Evolutionary conservation across 2,888 invertebrate species (phyloP), one percentile per base, ranked within the genome.

Genomic region (Drosophila ustulata): DNA sequence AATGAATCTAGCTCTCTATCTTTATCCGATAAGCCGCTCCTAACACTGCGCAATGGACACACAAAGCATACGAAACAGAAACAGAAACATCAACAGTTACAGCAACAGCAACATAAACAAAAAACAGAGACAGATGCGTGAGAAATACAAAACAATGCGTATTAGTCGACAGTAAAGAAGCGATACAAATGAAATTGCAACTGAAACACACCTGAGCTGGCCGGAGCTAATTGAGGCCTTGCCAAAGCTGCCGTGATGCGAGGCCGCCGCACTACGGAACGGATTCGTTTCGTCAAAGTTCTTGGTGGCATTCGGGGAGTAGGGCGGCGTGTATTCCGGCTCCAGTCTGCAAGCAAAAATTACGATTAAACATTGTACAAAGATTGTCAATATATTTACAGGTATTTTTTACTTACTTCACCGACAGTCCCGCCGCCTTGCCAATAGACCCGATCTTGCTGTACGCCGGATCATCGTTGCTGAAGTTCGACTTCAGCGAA

Each of bases 1-100:
- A 97, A 93, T 78, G 95, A 95, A 92, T 97, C 97, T 80, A 97
- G 92, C 90, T 94, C 94, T 89, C 90, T 92, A 90, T 94, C 94
- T 94, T 91, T 95, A 93, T 84, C 94, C 93, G 92, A 92, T 71
- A 92, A 91, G 88, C 92, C 91, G 90, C 92, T 93, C 89, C 92
- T 93, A 88, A 92, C 92, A 91, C 92, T 93, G 91, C 68, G 72
- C 80, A 82, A 78, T 66, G 81, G 6, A 78, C 66, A 84, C 65
- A 81, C 67, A 50, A 34, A 50, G 32, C 13, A 28, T 41, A 41
- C 13, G 8, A 25, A 75, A 37, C 30, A 47, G 25, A 56, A 37
- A 58, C 11, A 50, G 32, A 50, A 23, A 18, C 18, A 18, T 18
- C 18, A 18, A 18, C 18, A 18, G 18, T 18, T 18, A 18, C 18